Conservation (phyloP, 2,888 invertebrate species). For the Leptopilina syphax region DNA sequence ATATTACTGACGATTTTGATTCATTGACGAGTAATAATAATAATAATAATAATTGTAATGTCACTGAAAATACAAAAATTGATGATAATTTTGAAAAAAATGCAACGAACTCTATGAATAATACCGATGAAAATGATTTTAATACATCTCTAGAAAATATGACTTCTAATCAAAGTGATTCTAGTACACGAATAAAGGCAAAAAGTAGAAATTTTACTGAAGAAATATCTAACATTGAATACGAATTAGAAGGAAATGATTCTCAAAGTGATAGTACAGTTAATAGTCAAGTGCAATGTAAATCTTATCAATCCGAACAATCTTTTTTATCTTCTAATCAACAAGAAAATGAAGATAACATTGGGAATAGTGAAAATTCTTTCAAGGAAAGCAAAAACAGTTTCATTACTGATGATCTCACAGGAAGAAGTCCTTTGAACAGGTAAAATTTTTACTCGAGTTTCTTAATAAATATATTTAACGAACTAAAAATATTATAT, state of each 20-base stretch:
- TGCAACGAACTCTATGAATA: neutral
- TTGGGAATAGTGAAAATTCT: neutral
- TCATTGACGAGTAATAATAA: neutral
- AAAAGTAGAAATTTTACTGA: constrained; percentile 10
- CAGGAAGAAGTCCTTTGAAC: constrained; percentile 6
- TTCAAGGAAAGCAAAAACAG: neutral
- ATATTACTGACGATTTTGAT: constrained; percentile 61
- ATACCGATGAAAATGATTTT: neutral
- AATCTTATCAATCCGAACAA: constrained; percentile 16
- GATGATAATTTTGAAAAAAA: neutral
- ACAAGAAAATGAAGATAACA: neutral
- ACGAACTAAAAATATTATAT: too few species aligned
- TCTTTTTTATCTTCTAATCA: constrained; percentile 1
- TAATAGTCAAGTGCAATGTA: neutral
- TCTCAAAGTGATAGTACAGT: neutral
- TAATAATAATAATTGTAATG: constrained; percentile 40
- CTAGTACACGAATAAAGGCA: constrained; percentile 32
- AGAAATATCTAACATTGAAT: constrained; percentile 17
- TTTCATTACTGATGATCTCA: constrained; percentile 14
- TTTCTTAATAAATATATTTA: neutral
- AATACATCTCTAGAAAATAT: constrained; percentile 18
- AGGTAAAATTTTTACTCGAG: constrained; percentile 24
- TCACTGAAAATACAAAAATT: constrained; percentile 1
- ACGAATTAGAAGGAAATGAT: constrained; percentile 32
- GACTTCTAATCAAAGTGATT: constrained; percentile 20